Percentiles rank a stretch among this genome's conserved stretches.
phyloP scores from a whole-genome alignment of 2,888 invertebrate species.

The Rhagophthalmus giganteus region DNA sequence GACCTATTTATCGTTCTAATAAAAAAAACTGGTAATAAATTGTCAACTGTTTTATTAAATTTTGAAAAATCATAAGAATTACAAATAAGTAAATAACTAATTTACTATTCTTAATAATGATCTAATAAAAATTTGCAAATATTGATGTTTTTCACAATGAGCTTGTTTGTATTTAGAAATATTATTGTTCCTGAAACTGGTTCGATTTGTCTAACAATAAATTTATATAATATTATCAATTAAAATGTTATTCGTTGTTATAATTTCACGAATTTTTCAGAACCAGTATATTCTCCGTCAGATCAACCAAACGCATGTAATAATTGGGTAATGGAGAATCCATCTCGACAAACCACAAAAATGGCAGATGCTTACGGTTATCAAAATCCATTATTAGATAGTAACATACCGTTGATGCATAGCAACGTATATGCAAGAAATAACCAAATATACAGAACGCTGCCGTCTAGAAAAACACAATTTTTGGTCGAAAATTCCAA shows the following conservation, averaged over 20 bases:
- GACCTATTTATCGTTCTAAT: too few species aligned
- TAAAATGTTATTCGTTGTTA: too few species aligned
- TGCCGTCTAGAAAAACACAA: constrained; percentile 56
- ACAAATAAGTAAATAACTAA: too few species aligned
- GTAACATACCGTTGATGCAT: constrained; percentile 12
- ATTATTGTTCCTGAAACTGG: too few species aligned
- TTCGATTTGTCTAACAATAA: constrained; percentile 1
- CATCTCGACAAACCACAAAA: constrained; percentile 13
- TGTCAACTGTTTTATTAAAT: too few species aligned
- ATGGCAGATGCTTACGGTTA: constrained; percentile 20
- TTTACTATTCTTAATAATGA: neutral
- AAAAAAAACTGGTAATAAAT: neutral
- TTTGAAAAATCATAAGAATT: neutral
- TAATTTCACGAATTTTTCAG: too few species aligned
- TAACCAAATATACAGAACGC: constrained; percentile 49
- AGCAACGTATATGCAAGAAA: constrained; percentile 26
- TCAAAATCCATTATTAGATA: constrained; percentile 31
- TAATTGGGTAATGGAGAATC: constrained; percentile 34
- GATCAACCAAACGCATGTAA: constrained; percentile 43
- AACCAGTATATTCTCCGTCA: constrained; percentile 49
- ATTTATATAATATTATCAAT: neutral
- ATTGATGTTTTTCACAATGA: too few species aligned
- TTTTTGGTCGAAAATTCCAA: constrained; percentile 50
- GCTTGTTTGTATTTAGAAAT: too few species aligned
- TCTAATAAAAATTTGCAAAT: neutral